phyloP scores from a whole-genome alignment of 2,113 vertebrate genomes.

The Menura novaehollandiae region DNA sequence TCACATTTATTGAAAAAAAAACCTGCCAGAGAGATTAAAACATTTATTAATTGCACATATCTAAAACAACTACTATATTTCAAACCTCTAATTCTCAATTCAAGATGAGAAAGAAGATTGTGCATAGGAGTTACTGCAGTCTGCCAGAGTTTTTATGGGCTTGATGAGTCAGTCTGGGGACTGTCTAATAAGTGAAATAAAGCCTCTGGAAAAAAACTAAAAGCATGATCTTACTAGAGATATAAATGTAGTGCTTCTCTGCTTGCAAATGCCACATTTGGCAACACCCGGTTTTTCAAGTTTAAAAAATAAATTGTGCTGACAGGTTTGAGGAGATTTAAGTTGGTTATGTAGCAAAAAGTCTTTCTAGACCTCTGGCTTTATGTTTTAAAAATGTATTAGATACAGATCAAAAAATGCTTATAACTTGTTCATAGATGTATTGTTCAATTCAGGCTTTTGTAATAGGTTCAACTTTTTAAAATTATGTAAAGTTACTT shows the following conservation, averaged over 20 bases:
- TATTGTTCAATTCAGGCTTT: background rate
- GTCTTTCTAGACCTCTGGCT: background rate
- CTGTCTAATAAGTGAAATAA: background rate
- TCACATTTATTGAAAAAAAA: background rate
- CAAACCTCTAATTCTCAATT: background rate
- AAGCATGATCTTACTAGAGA: background rate
- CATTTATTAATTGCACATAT: background rate
- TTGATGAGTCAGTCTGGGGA: background rate
- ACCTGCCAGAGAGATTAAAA: background rate
- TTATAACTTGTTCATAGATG: constrained; percentile 1
- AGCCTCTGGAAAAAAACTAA: background rate
- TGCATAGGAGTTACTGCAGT: background rate
- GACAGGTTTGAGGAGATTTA: constrained; percentile 10
- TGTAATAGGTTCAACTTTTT: background rate
- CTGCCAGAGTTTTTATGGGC: background rate
- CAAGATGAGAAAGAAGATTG: background rate
- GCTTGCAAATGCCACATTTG: background rate
- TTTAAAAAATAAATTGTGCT: background rate
- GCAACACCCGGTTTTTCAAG: background rate
- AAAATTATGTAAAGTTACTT: background rate
- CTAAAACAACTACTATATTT: background rate
- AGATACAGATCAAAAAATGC: background rate
- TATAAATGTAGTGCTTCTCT: background rate
- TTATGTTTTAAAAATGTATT: background rate
- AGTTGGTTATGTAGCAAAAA: background rate